Percentiles rank a stretch among this genome's conserved stretches.
Evolutionary conservation across 2,888 invertebrate species (phyloP).

Genomic region (Endomychus coccineus): DNA sequence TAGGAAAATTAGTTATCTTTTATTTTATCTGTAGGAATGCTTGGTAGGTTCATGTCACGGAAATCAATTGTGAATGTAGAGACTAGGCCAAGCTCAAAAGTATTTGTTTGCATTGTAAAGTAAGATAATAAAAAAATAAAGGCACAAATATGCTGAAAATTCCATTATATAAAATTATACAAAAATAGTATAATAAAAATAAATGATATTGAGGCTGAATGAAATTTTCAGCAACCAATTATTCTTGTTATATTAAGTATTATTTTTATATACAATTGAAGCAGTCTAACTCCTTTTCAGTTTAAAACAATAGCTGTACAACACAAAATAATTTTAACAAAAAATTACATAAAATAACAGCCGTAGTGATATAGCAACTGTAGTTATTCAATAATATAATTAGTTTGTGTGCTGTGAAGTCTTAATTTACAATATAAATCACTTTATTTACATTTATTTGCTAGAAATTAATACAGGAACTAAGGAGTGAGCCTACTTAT

Average conservation of each 20-base stretch:
- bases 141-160: conserved; percentile 31
- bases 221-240: conserved; percentile 29
- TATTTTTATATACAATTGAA: conserved; percentile 21
- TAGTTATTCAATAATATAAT: conserved; percentile 5
- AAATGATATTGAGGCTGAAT: conserved; percentile 17
- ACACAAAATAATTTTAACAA: conserved; percentile 7
- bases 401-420: not conserved
- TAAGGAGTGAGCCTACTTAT: conserved; percentile 40
- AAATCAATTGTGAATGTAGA: conserved; percentile 6
- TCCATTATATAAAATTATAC: conserved; percentile 19
- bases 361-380: conserved; percentile 7
- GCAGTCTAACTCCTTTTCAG: conserved; percentile 32
- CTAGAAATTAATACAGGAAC: too few species aligned
- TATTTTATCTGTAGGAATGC: conserved; percentile 8
- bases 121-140: conserved; percentile 30
- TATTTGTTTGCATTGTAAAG: conserved; percentile 17
- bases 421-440: too few species aligned
- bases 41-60: conserved; percentile 7
- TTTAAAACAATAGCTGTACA: conserved; percentile 9
- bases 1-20: too few species aligned
- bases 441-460: too few species aligned
- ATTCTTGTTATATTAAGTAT: conserved; percentile 19
- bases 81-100: conserved; percentile 28
- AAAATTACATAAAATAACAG: conserved; percentile 11
- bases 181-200: conserved; percentile 9